Base-by-base conservation (phyloP, 2,888 invertebrate species). In the Dynastes tityus region DNA sequence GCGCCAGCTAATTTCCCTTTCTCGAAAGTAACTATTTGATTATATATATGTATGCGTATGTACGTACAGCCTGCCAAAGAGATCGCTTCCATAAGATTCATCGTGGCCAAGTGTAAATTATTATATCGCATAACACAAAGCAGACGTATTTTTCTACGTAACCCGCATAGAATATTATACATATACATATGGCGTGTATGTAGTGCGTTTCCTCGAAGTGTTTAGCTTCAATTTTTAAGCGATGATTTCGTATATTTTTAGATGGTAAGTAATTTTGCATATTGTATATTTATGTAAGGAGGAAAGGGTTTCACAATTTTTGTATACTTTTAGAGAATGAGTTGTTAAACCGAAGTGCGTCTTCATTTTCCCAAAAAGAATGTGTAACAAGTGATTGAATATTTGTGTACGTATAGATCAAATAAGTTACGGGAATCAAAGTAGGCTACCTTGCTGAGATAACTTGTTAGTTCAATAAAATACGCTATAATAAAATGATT, bases 121-220 rank as follows among this genome's bases (percentile, higher is more conserved):
- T 58, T 58, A 58, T 58, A 58, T 58, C 55, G 55, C 55, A 58
- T 58, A 58, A 58, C 55, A 58, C 55, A 58, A 58, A 58, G 55
- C 55, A 58, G 55, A 58, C 55, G 55, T 58, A 58, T 16, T 58
- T 58, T 58, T 58, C 55, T 58, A 58, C 55, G 55, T 58, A 58
- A 58, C 55, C 55, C 8, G 8, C 55, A 58, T 22, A 58, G 55
- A 58, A 22, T 22, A 58, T 58, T 58, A 58, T 22, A 58, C 55
- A 58, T 45, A 58, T 58, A 58, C 55, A 58, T 22, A 58, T 58
- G 55, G 55, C 9, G 55, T 22, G 55, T 58, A 58, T 45, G 45
- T 45, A 58, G 22, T 58, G 55, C 27, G 55, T 8, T 58, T 58
- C 55, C 22, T 22, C 55, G 55, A 58, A 58, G 9, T 22, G 16